Evolutionary conservation across 2,113 vertebrate species (phyloP).

Genomic region (Gorilla gorilla): DNA sequence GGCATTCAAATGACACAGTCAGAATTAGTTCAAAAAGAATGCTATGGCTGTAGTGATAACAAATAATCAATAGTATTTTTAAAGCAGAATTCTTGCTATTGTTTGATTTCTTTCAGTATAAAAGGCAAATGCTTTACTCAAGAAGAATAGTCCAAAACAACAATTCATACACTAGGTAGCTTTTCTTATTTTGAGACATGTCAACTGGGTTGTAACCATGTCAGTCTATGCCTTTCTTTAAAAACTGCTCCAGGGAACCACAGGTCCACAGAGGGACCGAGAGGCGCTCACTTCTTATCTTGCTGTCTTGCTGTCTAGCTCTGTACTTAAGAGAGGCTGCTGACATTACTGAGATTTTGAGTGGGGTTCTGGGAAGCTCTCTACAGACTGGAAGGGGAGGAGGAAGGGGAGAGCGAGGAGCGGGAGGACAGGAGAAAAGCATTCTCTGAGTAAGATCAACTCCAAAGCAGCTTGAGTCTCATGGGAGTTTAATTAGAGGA

Average conservation of each 20-base stretch:
- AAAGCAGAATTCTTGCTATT: slow-evolving; percentile 69
- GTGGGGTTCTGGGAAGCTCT: neutral
- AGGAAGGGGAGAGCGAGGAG: neutral
- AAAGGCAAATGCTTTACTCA: slow-evolving; percentile 63
- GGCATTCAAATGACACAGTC: neutral
- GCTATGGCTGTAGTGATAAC: slow-evolving; percentile 34
- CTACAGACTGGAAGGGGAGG: neutral
- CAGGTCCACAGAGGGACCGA: neutral
- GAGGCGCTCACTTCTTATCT: slow-evolving; percentile 29
- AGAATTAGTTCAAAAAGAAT: neutral
- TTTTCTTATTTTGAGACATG: slow-evolving; percentile 71
- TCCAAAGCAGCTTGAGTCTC: neutral
- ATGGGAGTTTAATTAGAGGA: neutral
- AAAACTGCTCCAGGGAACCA: slow-evolving; percentile 45
- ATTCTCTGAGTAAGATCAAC: neutral
- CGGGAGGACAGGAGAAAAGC: neutral
- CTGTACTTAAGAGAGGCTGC: neutral
- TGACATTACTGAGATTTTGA: neutral
- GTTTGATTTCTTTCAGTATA: slow-evolving; percentile 72
- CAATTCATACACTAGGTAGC: slow-evolving; percentile 74
- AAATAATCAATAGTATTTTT: slow-evolving; percentile 65
- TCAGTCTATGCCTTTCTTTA: slow-evolving; percentile 68
- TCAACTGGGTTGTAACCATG: slow-evolving; percentile 74
- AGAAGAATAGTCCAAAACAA: slow-evolving; percentile 63
- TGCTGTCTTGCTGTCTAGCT: neutral